phyloP scores from a whole-genome alignment of 2,113 vertebrate species.

The Melozone crissalis region DNA sequence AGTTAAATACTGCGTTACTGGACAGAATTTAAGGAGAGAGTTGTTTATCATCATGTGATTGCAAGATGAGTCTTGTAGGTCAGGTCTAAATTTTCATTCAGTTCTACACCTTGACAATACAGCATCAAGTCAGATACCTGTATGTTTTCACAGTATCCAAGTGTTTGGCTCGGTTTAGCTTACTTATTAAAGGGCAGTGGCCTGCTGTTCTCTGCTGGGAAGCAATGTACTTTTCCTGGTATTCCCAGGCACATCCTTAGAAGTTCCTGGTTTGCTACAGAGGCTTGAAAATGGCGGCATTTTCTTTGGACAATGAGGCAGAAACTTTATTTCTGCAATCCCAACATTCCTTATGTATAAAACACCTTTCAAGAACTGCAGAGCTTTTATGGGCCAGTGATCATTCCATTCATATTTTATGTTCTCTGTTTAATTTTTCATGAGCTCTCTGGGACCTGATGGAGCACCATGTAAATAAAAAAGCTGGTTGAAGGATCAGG shows the following conservation, averaged over 20 bases:
- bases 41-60: neutral
- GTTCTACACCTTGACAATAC: neutral
- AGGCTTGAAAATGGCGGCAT: neutral
- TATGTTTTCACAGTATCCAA: neutral
- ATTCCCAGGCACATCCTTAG: neutral
- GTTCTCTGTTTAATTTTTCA: slow-evolving; percentile 50
- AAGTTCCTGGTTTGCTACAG: neutral
- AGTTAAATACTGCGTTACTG: neutral
- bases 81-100: neutral
- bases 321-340: neutral
- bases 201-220: neutral
- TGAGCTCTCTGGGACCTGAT: neutral
- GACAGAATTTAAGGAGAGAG: neutral
- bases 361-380: neutral
- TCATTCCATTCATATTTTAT: slow-evolving; percentile 59
- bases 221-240: neutral
- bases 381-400: neutral
- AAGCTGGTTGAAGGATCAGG: neutral
- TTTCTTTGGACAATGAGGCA: neutral
- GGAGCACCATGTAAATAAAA: slow-evolving; percentile 10
- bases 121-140: neutral
- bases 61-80: neutral
- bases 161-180: neutral
- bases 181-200: neutral
- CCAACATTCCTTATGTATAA: neutral